Conservation (phyloP, 2,797 vertebrate genomes). For the Periparus ater region DNA sequence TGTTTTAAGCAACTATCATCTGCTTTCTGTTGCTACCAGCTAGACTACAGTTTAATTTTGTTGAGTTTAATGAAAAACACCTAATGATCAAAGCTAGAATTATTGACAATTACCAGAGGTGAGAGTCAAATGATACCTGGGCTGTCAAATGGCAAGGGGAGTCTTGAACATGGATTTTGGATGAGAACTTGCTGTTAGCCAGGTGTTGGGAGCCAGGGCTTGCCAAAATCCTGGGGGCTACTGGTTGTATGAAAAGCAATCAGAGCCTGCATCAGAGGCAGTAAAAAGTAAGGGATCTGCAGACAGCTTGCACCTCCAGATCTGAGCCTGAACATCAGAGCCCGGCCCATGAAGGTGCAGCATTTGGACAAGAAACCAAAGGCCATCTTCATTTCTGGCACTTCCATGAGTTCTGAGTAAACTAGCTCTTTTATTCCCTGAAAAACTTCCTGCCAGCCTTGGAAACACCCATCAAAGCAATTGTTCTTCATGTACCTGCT, state of each 20-base stretch:
- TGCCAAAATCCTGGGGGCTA: not conserved
- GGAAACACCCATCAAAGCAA: not conserved
- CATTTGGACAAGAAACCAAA: not conserved
- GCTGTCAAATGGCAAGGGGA: not conserved
- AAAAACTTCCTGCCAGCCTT: not conserved
- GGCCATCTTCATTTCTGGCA: fast-evolving
- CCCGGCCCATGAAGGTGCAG: not conserved
- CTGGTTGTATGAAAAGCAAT: not conserved
- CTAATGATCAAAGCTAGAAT: not conserved
- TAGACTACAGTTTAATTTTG: not conserved
- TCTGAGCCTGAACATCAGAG: not conserved
- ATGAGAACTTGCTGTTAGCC: fast-evolving
- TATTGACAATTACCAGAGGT: not conserved
- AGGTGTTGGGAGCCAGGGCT: fast-evolving
- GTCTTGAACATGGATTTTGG: fast-evolving
- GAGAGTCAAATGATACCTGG: not conserved
- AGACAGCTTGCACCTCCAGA: not conserved
- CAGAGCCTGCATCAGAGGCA: not conserved
- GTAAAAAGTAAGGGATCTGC: not conserved
- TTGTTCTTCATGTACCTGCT: not conserved
- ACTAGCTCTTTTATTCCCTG: not conserved
- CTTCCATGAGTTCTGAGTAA: not conserved
- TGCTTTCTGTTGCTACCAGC: not conserved
- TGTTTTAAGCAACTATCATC: not conserved
- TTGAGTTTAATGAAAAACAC: not conserved